These are phyloP conservation scores for Hydrotaea diabolus DNA, from an alignment of 2,888 invertebrate genomes.

Conservation along the genomic window DNA sequence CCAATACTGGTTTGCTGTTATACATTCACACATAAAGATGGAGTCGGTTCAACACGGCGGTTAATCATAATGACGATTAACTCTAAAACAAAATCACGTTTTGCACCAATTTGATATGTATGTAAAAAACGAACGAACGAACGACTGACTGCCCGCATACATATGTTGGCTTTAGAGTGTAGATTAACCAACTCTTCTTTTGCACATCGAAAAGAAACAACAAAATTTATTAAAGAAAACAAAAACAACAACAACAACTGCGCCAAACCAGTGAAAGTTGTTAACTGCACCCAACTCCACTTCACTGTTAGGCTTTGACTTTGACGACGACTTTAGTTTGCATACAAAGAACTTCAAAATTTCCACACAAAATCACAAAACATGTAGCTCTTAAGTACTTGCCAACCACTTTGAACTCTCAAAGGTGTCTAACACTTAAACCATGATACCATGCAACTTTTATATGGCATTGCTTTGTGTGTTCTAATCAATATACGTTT, in stretches of 20 bases:
- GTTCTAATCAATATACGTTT: background rate
- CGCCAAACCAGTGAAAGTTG: conserved; percentile 61
- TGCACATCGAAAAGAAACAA: conserved; percentile 11
- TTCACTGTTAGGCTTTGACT: background rate
- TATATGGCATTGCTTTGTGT: conserved; percentile 1
- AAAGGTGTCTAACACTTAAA: background rate
- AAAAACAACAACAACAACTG: no score
- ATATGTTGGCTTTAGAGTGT: background rate
- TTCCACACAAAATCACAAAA: background rate
- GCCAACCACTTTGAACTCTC: background rate
- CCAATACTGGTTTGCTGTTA: conserved; percentile 41
- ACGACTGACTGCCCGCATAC: background rate
- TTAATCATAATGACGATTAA: conserved; percentile 22
- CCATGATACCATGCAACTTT: background rate
- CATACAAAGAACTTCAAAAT: background rate
- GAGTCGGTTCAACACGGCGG: conserved; percentile 17
- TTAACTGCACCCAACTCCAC: conserved; percentile 29
- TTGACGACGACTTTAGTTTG: background rate
- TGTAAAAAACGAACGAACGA: background rate
- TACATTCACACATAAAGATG: conserved; percentile 1
- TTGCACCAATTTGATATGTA: conserved; percentile 52
- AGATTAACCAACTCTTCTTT: conserved; percentile 31
- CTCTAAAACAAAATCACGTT: conserved; percentile 54
- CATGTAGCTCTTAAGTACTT: no score
- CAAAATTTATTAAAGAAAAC: conserved; percentile 16